Conservation (phyloP, 2,888 invertebrate species). For the Folsomia candida region DNA sequence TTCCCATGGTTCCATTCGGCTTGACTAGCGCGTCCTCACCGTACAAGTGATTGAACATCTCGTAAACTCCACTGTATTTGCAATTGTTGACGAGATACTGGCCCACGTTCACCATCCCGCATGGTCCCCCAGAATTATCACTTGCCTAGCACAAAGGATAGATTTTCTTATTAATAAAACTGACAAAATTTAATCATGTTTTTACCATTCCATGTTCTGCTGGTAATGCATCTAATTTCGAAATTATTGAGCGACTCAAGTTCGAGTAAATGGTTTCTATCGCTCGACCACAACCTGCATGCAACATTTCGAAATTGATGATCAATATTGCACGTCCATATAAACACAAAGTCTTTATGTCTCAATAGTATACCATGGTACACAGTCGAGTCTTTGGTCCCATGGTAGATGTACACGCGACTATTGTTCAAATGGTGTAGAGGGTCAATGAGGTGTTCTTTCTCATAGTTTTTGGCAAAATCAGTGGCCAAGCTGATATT, state of each 20-base stretch:
- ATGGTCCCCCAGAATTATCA: slow-evolving; percentile 50
- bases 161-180: background rate
- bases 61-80: slow-evolving; percentile 52
- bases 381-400: slow-evolving; percentile 52
- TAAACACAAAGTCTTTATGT: too few relatives aligned
- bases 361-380: slow-evolving; percentile 51
- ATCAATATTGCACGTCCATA: too few relatives aligned
- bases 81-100: slow-evolving; percentile 52
- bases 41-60: slow-evolving; percentile 52
- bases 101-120: slow-evolving; percentile 32
- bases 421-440: slow-evolving; percentile 51
- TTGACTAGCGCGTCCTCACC: slow-evolving; percentile 43
- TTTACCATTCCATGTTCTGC: slow-evolving; percentile 42
- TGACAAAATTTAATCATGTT: background rate
- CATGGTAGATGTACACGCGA: slow-evolving; percentile 53
- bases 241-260: slow-evolving; percentile 24
- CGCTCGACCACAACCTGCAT: slow-evolving; percentile 21
- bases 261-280: slow-evolving; percentile 30
- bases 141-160: slow-evolving; percentile 49
- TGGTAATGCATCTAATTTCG: slow-evolving; percentile 17
- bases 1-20: slow-evolving; percentile 37
- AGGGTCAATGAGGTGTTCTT: slow-evolving; percentile 52
- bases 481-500: slow-evolving; percentile 37
- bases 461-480: slow-evolving; percentile 36
- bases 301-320: background rate